Percentiles rank a stretch among this genome's conserved stretches.
These are phyloP conservation scores for Macrotrachela quadricornifera DNA, from an alignment of 1,140 invertebrate species.

Conservation along the genomic window DNA sequence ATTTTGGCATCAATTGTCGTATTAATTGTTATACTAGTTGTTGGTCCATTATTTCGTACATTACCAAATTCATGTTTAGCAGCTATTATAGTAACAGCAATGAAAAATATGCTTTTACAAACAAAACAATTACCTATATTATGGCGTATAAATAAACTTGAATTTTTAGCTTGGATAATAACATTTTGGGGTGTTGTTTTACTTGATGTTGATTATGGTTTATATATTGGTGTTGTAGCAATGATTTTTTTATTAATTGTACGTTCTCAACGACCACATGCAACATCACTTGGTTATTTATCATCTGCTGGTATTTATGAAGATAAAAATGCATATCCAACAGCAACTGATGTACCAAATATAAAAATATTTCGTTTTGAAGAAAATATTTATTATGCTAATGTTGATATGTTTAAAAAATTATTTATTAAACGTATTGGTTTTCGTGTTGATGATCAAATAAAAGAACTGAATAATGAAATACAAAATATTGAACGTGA, in stretches of 20 bases:
- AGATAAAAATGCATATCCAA: slow-evolving; percentile 12
- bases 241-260: slow-evolving; percentile 46
- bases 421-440: slow-evolving; percentile 8
- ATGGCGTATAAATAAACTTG: slow-evolving; percentile 53
- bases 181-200: slow-evolving; percentile 56
- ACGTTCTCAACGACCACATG: slow-evolving; percentile 16
- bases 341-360: slow-evolving; percentile 25
- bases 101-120: slow-evolving; percentile 70
- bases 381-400: slow-evolving; percentile 27
- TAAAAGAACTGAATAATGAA: slow-evolving; percentile 18
- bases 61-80: slow-evolving; percentile 44
- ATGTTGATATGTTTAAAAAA: slow-evolving; percentile 14
- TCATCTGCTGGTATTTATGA: slow-evolving; percentile 27
- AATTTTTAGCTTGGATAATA: slow-evolving; percentile 58
- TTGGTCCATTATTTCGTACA: slow-evolving; percentile 28
- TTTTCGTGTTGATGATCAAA: too few relatives aligned
- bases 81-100: slow-evolving; percentile 65
- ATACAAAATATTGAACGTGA: background rate
- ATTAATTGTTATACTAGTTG: slow-evolving; percentile 33
- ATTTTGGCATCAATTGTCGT: slow-evolving; percentile 32
- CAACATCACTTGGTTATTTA: slow-evolving; percentile 18
- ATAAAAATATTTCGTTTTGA: slow-evolving; percentile 31
- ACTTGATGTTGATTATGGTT: slow-evolving; percentile 60
- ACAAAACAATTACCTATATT: slow-evolving; percentile 46
- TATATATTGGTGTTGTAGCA: slow-evolving; percentile 47